Percentiles rank a stretch among this genome's conserved stretches.
Conservation (phyloP, 2,113 vertebrate genomes). For the Cynopterus brachyotis region DNA sequence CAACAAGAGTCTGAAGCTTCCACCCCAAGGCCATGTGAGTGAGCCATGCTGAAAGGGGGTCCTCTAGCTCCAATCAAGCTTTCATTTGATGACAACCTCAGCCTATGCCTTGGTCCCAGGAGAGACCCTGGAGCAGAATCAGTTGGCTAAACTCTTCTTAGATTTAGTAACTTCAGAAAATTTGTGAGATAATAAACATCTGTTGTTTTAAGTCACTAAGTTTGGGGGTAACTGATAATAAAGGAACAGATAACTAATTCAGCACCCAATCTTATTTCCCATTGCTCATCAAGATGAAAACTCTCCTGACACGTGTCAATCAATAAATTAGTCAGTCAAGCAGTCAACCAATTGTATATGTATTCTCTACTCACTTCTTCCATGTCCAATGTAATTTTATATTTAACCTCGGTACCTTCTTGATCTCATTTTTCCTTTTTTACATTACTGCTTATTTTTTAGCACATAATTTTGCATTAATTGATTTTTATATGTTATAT, state of each 20-base stretch:
- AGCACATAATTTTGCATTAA: slow-evolving; percentile 19
- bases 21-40: neutral
- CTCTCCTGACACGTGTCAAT: neutral
- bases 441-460: neutral
- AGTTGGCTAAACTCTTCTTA: neutral
- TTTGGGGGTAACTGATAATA: neutral
- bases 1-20: neutral
- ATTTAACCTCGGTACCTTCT: neutral
- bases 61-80: neutral
- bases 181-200: neutral
- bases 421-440: neutral
- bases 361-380: neutral
- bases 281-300: neutral
- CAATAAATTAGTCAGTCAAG: neutral
- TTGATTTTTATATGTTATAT: slow-evolving; percentile 19
- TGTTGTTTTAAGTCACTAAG: neutral
- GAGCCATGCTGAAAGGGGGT: neutral
- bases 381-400: neutral
- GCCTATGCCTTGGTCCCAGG: neutral
- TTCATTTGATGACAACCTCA: neutral
- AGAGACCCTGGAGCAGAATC: neutral
- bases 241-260: neutral
- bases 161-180: neutral
- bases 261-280: neutral
- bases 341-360: neutral